Base-by-base conservation (phyloP, 2,888 invertebrate genomes). In the Ophion costatus region DNA sequence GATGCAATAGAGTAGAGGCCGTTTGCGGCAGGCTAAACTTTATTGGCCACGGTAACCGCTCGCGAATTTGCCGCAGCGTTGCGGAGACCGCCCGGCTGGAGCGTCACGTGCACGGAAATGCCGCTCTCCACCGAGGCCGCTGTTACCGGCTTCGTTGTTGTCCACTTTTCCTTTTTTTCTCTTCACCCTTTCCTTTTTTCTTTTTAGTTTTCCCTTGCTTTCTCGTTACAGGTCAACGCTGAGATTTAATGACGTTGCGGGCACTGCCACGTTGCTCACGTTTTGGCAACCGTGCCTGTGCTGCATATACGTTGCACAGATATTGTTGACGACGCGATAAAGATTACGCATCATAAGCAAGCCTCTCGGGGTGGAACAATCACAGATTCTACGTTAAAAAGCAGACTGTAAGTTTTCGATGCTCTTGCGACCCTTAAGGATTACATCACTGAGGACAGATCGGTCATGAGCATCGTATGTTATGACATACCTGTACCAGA, bases 101-200 rank as follows among this genome's bases (percentile, higher is more conserved):
- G 82, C 84, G 84, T 85, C 84, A 85, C 84, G 84, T 85, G 84
- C 84, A 80, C 84, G 84, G 84, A 85, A 85, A 85, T 79, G 84
- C 84, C 82, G 82, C 82, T 85, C 84, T 56, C 17, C 51, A 79
- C 84, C 70, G 78, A 64, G 29, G 69, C 84, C 74, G 79, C 82
- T 78, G 69, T 74, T 74, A 42, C 80, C 73, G 63, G 76, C 74
- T 78, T 42, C 64, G 81, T 73, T 79, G 84, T 71, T 79, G 75
- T 79, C 63, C 64, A 74, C 56, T 81, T 81, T 81, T 76, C 69
- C 81, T 59, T 11, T 20, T 63, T 33, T 51, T n/a, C 63, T 57
- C 14, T 63, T 42, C 11, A n/a, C 4, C 20, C 22, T 63, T 56
- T 80, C 66, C 69, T 75, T 7, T 20, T n/a, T 33, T 9, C 71